Evolutionary conservation across 2,888 invertebrate genomes (phyloP).

Genomic region (Philonicus albiceps): DNA sequence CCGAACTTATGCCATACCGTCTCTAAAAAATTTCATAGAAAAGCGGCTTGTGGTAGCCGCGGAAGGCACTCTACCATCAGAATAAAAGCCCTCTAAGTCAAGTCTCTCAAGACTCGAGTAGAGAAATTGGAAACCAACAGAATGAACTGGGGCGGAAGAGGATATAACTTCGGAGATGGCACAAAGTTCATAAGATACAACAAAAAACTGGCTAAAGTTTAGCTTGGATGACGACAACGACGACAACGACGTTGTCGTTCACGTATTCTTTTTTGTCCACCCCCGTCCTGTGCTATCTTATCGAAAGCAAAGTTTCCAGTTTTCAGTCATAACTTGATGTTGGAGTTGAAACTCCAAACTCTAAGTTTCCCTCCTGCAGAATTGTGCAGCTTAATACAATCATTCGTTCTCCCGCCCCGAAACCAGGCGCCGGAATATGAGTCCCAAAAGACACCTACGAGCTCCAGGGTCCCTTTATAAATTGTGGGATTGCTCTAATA

Average conservation of each 20-base stretch:
- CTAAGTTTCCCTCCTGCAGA: neutral
- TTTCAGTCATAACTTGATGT: neutral
- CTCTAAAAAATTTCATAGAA: neutral
- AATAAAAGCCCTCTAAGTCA: neutral
- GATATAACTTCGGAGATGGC: neutral
- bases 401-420: neutral
- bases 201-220: neutral
- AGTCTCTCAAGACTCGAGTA: neutral
- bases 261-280: neutral
- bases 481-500: neutral
- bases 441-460: neutral
- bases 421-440: neutral
- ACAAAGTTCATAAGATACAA: neutral
- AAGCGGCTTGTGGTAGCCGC: neutral
- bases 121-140: neutral
- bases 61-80: neutral
- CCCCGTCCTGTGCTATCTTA: neutral
- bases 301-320: neutral
- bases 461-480: neutral
- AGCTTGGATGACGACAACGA: neutral
- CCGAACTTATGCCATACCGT: neutral
- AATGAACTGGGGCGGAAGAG: neutral
- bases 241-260: neutral
- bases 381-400: neutral
- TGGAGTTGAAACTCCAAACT: neutral